phyloP scores from a whole-genome alignment of 2,888 invertebrate species.

The Athalia circularis region DNA sequence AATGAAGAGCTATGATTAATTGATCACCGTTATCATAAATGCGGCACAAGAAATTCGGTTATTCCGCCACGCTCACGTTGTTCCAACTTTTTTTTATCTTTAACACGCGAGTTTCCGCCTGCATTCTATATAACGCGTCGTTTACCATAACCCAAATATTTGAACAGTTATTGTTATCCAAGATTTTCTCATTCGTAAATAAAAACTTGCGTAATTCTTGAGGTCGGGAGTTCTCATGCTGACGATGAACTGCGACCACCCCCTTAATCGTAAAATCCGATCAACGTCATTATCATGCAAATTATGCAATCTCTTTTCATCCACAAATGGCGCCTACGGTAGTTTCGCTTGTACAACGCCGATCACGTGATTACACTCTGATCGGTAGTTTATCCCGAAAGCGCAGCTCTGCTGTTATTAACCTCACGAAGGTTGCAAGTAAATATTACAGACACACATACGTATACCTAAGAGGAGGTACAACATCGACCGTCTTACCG shows the following conservation, averaged over 20 bases:
- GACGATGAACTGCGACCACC: not conserved
- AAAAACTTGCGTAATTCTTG: slow-evolving; percentile 2
- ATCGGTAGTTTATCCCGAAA: slow-evolving; percentile 26
- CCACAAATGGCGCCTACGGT: slow-evolving; percentile 17
- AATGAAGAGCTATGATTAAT: slow-evolving; percentile 28
- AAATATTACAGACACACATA: too few relatives aligned
- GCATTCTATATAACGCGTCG: not conserved
- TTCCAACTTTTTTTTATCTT: slow-evolving; percentile 14
- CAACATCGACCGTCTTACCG: too few relatives aligned
- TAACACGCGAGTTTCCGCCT: slow-evolving; percentile 14
- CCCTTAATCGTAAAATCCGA: slow-evolving; percentile 1
- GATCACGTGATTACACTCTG: slow-evolving; percentile 19
- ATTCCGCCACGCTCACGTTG: slow-evolving; percentile 26
- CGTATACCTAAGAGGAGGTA: too few relatives aligned
- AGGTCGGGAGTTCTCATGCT: not conserved
- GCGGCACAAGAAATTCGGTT: slow-evolving; percentile 7
- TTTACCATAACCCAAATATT: slow-evolving; percentile 26
- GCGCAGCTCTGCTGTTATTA: not conserved
- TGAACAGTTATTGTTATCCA: slow-evolving; percentile 5
- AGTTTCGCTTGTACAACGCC: not conserved
- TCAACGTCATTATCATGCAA: slow-evolving; percentile 34
- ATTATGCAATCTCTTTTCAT: slow-evolving; percentile 24
- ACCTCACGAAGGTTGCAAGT: not conserved
- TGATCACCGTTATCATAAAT: slow-evolving; percentile 22
- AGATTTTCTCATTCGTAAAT: not conserved